Evolutionary conservation across 1,140 invertebrate genomes (phyloP).

Genomic region (Venustaconcha ellipsiformis): DNA sequence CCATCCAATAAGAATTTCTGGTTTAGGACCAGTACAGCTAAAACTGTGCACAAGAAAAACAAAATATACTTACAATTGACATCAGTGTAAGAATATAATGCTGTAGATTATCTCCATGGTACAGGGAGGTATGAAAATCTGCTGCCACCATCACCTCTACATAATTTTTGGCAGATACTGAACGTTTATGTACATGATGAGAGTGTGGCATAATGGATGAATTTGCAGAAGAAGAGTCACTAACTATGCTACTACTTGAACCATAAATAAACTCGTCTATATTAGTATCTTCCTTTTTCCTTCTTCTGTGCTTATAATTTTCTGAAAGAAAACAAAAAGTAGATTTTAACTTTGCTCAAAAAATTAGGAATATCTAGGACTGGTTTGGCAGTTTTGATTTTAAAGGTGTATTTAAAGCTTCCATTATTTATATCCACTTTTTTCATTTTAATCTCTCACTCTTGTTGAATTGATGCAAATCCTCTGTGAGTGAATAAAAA

Average conservation of each 20-base stretch:
- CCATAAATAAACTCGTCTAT: constrained; percentile 22
- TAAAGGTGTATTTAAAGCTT: too few species aligned
- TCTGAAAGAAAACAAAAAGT: constrained; percentile 26
- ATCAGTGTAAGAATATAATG: constrained; percentile 90
- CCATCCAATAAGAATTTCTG: too few species aligned
- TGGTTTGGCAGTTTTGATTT: too few species aligned
- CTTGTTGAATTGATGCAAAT: too few species aligned
- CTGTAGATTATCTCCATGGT: constrained; percentile 70
- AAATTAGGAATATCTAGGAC: too few species aligned
- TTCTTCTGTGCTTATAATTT: constrained; percentile 36
- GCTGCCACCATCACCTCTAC: constrained; percentile 89
- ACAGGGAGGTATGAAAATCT: constrained; percentile 85
- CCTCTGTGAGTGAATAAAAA: too few species aligned
- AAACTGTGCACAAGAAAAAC: background rate
- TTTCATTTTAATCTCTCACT: too few species aligned
- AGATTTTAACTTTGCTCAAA: background rate
- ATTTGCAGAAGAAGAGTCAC: constrained; percentile 22
- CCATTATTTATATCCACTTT: too few species aligned
- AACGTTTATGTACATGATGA: constrained; percentile 46
- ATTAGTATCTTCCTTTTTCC: constrained; percentile 24
- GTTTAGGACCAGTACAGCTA: too few species aligned
- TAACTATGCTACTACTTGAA: constrained; percentile 18
- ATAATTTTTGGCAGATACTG: constrained; percentile 76
- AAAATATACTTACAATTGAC: constrained; percentile 81
- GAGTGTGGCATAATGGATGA: constrained; percentile 8